Percentiles rank a stretch among this genome's conserved stretches.
These are phyloP conservation scores for Belonocnema kinseyi DNA, from an alignment of 1,140 invertebrate genomes.

Conservation along the genomic window DNA sequence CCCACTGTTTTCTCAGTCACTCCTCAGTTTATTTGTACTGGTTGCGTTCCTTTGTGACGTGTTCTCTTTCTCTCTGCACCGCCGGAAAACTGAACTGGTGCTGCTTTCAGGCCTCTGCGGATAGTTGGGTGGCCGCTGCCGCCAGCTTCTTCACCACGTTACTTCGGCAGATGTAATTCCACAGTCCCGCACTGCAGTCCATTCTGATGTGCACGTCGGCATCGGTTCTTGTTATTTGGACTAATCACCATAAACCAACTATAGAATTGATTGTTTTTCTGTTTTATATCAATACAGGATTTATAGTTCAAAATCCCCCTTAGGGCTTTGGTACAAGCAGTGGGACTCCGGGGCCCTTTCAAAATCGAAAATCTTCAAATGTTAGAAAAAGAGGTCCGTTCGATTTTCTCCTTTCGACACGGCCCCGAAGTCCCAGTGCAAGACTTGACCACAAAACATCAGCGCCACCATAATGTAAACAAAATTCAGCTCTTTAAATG, in stretches of 20 bases:
- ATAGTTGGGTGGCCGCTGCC: slow-evolving; percentile 13
- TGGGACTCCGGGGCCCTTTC: too few relatives aligned
- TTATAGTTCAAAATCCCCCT: neutral
- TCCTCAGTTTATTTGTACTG: neutral
- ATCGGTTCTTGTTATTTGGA: slow-evolving; percentile 15
- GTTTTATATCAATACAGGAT: neutral
- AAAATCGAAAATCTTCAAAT: too few relatives aligned
- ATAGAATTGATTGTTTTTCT: neutral
- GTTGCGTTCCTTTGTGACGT: neutral
- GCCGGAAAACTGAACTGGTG: slow-evolving; percentile 42
- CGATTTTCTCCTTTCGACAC: too few relatives aligned
- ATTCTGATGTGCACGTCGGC: slow-evolving; percentile 41
- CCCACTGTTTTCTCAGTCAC: slow-evolving; percentile 25
- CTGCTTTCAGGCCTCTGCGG: slow-evolving; percentile 52
- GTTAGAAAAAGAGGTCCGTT: too few relatives aligned
- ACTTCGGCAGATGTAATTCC: slow-evolving; percentile 60
- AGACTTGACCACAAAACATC: too few relatives aligned
- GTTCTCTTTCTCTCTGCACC: slow-evolving; percentile 35
- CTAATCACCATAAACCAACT: slow-evolving; percentile 4
- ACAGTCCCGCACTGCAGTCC: slow-evolving; percentile 69
- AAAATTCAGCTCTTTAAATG: too few relatives aligned
- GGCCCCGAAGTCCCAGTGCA: too few relatives aligned
- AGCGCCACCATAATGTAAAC: too few relatives aligned
- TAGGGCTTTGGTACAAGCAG: neutral
- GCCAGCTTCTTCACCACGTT: slow-evolving; percentile 48